These are phyloP conservation scores for Catostylus mosaicus DNA, from an alignment of 30 jellyfish, hydroid and myxozoan genomes.

Conservation along the genomic window DNA sequence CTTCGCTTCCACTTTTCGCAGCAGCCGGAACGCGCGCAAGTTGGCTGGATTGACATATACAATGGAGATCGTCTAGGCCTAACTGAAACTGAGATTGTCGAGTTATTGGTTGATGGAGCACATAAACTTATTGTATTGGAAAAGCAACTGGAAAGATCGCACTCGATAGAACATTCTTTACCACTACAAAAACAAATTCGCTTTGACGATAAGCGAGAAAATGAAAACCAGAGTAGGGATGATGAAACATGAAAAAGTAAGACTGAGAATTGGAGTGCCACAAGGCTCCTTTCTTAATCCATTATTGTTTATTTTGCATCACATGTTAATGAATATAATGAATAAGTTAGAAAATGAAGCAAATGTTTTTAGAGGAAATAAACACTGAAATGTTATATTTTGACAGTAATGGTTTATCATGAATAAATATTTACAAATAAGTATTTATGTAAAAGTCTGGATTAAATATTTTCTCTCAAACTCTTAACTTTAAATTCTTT, in stretches of 20 bases:
- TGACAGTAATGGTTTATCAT: no score
- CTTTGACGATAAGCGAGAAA: conserved; percentile 13
- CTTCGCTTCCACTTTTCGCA: conserved; percentile 59
- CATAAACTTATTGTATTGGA: conserved; percentile 39
- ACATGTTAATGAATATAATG: no score
- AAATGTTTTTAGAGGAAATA: no score
- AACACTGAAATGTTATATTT: no score
- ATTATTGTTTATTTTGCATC: no score
- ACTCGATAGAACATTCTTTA: conserved; percentile 24
- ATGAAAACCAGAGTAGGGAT: not conserved
- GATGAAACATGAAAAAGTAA: not conserved
- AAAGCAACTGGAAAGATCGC: conserved; percentile 35
- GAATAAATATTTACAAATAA: no score
- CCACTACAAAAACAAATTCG: conserved; percentile 11
- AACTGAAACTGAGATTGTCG: conserved; percentile 35
- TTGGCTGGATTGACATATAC: conserved; percentile 59
- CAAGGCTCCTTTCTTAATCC: not conserved
- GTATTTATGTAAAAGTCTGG: no score
- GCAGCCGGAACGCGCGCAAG: conserved; percentile 42
- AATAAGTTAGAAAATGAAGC: no score
- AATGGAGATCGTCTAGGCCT: conserved; percentile 65
- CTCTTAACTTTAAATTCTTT: no score
- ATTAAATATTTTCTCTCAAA: no score
- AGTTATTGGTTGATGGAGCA: conserved; percentile 49
- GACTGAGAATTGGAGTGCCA: not conserved